Percentiles rank a stretch among this genome's conserved stretches.
phyloP scores from a whole-genome alignment of 2,797 vertebrate genomes.

The Eleutherodactylus coqui region DNA sequence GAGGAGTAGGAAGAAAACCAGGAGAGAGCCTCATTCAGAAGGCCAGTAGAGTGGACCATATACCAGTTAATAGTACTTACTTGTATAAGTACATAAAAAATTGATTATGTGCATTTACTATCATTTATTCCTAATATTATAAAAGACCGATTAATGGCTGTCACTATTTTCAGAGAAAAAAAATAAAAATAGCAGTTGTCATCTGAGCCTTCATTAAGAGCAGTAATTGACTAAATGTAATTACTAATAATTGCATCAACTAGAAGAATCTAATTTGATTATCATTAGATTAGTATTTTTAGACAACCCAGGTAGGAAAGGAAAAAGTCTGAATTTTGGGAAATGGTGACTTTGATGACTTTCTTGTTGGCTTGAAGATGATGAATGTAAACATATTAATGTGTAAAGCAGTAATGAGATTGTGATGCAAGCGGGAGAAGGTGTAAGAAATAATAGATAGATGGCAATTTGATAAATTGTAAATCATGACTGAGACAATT shows the following conservation, averaged over 20 bases:
- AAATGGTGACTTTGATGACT: not conserved
- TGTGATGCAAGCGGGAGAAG: slow-evolving; percentile 43
- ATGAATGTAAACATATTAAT: slow-evolving; percentile 48
- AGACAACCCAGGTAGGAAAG: not conserved
- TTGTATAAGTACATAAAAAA: too few relatives aligned
- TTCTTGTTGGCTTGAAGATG: slow-evolving; percentile 37
- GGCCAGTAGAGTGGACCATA: too few relatives aligned
- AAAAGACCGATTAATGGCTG: not conserved
- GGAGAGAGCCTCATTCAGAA: too few relatives aligned
- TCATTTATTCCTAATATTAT: not conserved
- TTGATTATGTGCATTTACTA: not conserved
- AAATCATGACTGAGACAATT: slow-evolving; percentile 58
- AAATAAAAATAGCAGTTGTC: not conserved
- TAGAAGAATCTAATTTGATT: not conserved
- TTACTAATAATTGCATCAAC: not conserved
- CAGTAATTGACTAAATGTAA: not conserved
- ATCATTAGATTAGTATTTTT: not conserved
- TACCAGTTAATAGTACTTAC: too few relatives aligned
- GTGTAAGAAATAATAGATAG: slow-evolving; percentile 55
- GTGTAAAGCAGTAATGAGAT: slow-evolving; percentile 52
- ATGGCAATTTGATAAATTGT: slow-evolving; percentile 54
- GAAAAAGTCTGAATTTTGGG: not conserved
- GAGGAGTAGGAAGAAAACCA: too few relatives aligned
- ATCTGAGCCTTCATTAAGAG: not conserved
- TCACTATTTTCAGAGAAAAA: not conserved